Percentiles rank a stretch among this genome's conserved stretches.
Conservation (phyloP, 2,888 invertebrate species). For the Scrobipalpa atriplicella region DNA sequence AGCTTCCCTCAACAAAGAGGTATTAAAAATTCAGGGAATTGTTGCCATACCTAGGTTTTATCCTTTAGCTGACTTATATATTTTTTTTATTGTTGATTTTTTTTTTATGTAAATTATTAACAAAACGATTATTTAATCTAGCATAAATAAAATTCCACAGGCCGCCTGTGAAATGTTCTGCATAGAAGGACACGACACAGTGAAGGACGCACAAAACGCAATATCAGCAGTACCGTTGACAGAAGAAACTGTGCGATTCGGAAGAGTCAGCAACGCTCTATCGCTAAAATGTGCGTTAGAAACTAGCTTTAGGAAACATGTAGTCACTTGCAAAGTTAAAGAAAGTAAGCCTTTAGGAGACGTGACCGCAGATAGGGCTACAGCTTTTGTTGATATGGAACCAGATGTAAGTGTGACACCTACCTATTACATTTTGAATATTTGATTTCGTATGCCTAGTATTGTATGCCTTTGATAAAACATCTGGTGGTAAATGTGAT, state of each 20-base stretch:
- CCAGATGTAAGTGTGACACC: constrained; percentile 61
- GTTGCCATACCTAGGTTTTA: too few relatives aligned
- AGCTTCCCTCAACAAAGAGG: too few relatives aligned
- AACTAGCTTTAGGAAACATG: constrained; percentile 60
- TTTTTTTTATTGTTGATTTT: not conserved
- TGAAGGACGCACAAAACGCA: constrained; percentile 90
- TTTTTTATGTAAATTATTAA: not conserved
- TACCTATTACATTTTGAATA: not conserved
- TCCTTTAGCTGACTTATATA: not conserved
- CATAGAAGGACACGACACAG: constrained; percentile 93
- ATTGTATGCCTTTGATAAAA: not conserved
- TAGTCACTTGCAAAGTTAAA: constrained; percentile 80
- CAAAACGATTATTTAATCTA: not conserved
- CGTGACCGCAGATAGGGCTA: constrained; percentile 77
- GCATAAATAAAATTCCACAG: constrained; percentile 63
- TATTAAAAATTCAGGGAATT: constrained; percentile 1
- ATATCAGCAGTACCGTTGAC: constrained; percentile 88
- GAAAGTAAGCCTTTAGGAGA: constrained; percentile 83
- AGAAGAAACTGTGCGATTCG: constrained; percentile 88
- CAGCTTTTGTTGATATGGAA: constrained; percentile 84
- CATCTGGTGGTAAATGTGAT: constrained; percentile 6
- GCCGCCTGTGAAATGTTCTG: constrained; percentile 96
- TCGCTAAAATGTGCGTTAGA: constrained; percentile 61
- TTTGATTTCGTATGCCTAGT: not conserved
- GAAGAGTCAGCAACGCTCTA: constrained; percentile 71